Conservation (phyloP, 2,113 vertebrate genomes). For the Marcusenius ussheri region DNA sequence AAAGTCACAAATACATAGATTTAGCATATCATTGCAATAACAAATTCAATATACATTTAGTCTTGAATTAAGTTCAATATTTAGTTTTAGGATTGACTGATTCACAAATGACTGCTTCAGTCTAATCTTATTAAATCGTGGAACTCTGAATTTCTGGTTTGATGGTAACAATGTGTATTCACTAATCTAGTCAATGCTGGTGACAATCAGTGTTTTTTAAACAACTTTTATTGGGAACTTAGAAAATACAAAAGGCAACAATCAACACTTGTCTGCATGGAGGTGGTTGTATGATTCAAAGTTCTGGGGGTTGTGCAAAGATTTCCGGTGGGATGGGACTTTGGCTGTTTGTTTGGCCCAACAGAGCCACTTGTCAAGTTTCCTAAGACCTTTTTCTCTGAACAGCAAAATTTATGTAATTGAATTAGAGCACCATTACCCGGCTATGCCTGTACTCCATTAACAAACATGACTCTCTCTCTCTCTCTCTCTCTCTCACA, state of each 20-base stretch:
- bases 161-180: neutral
- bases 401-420: slow-evolving; percentile 2
- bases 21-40: neutral
- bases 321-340: neutral
- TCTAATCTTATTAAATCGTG: too few species aligned
- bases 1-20: neutral
- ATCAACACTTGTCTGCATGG: neutral
- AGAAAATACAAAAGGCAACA: neutral
- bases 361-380: neutral
- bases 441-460: slow-evolving; percentile 2
- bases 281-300: neutral
- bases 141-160: neutral
- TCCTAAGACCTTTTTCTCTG: neutral
- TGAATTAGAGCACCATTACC: slow-evolving; percentile 17
- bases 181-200: neutral
- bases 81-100: neutral
- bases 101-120: neutral
- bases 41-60: neutral
- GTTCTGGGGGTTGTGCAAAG: neutral
- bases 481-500: neutral
- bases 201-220: neutral
- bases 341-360: neutral
- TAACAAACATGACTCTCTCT: neutral
- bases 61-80: neutral
- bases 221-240: neutral